These are phyloP conservation scores for Drosophila borealis DNA, from an alignment of 2,888 invertebrate species.

Conservation along the genomic window DNA sequence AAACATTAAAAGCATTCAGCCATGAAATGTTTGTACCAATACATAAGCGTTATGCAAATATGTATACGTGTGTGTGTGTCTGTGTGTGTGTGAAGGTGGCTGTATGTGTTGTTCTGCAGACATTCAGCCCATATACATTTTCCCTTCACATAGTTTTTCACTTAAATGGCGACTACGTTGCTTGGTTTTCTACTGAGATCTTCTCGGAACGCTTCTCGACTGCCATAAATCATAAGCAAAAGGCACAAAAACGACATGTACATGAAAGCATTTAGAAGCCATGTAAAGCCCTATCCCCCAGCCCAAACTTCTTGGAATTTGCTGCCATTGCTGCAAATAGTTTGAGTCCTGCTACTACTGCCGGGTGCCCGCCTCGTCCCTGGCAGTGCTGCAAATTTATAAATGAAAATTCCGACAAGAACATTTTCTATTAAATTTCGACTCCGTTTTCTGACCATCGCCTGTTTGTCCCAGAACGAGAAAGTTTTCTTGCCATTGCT, in stretches of 20 bases:
- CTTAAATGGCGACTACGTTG: slow-evolving; percentile 46
- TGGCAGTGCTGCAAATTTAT: slow-evolving; percentile 66
- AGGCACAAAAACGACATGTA: slow-evolving; percentile 70
- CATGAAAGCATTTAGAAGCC: slow-evolving; percentile 68
- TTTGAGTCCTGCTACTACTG: slow-evolving; percentile 31
- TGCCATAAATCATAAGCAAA: slow-evolving; percentile 73
- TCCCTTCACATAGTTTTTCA: slow-evolving; percentile 44
- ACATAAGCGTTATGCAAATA: slow-evolving; percentile 37
- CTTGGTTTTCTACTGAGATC: slow-evolving; percentile 34
- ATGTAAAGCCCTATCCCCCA: slow-evolving; percentile 24
- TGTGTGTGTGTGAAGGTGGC: background rate
- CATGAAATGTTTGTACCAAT: slow-evolving; percentile 64
- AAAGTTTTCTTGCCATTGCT: slow-evolving; percentile 74
- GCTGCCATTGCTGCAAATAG: slow-evolving; percentile 65
- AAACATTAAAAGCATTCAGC: slow-evolving; percentile 74
- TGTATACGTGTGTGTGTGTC: slow-evolving; percentile 10
- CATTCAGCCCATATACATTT: slow-evolving; percentile 5
- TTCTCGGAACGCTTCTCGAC: slow-evolving; percentile 31
- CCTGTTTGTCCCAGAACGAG: slow-evolving; percentile 61
- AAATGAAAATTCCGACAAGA: slow-evolving; percentile 82
- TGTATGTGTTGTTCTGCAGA: slow-evolving; percentile 20
- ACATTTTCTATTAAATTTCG: slow-evolving; percentile 81
- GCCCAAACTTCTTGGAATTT: slow-evolving; percentile 74
- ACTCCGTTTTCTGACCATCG: slow-evolving; percentile 57
- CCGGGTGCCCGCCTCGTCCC: background rate